Base-by-base conservation (phyloP, 2,113 vertebrate species). In the Cinclus cinclus region DNA sequence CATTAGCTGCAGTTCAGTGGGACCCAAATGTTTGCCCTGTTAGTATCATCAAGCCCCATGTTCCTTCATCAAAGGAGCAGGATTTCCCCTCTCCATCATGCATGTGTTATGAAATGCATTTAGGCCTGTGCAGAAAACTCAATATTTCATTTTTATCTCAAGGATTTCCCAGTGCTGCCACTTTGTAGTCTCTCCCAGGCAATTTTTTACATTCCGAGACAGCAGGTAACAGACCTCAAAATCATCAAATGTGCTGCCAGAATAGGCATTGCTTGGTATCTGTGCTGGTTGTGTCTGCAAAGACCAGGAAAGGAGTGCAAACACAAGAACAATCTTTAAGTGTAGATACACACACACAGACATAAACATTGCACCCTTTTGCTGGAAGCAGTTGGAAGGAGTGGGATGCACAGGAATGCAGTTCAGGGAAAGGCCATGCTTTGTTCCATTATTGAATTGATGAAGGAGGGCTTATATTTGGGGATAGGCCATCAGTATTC, bases 331-430 rank as follows among this genome's bases (percentile, higher is more conserved):
- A 60, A 11, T 30, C 52, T 74, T 58, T 15, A 83, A 62, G 31
- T 30, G 31, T 27, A 30, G 20, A 9, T 53, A 31, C 15, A 47
- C 15, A 53, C 0, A 0, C 15, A 60, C 10, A 47, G 55, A 31
- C 44, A 58, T 15, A 46, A 69, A 81, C 13, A n/a, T 46, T 68
- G 1, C n/a, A 25, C 2, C 2, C 22, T 58, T 58, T 37, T 77
- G 13, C 49, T 87, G 60, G 19, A 75, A 84, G 49, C 60, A 89
- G 30, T 49, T 65, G 53, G 49, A 90, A 50, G 42, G 53, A 55
- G 60, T 52, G 53, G 69, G 69, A 71, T 60, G 65, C 52, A 24
- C 25, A 78, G n/a, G 73, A 93, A 87, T 78, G 75, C 1, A 0
- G 30, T 15, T 42, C 41, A 74, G 33, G 44, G 33, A 71, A 84